Evolutionary conservation across 2,888 invertebrate genomes (phyloP).

Genomic region (Hypena proboscidalis): DNA sequence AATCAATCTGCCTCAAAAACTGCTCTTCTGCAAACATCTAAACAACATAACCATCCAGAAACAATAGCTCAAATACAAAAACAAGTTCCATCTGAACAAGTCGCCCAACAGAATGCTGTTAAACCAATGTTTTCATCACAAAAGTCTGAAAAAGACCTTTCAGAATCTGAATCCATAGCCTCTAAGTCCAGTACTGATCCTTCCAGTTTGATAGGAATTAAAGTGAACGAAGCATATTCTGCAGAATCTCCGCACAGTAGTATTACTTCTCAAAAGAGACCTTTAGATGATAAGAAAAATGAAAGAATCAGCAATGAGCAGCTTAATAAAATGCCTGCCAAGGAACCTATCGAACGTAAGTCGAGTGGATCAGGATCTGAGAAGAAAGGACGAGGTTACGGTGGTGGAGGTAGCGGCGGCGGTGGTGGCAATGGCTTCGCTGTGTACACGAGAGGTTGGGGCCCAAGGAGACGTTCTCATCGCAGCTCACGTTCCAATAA

Average conservation of each 20-base stretch:
- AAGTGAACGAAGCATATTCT: slow-evolving; percentile 57
- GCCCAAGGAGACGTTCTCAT: slow-evolving; percentile 77
- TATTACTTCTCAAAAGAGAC: slow-evolving; percentile 59
- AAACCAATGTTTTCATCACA: slow-evolving; percentile 62
- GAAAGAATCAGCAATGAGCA: slow-evolving; percentile 71
- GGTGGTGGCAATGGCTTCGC: slow-evolving; percentile 67
- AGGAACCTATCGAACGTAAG: slow-evolving; percentile 78
- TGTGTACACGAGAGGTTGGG: slow-evolving; percentile 80
- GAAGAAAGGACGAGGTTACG: slow-evolving; percentile 82
- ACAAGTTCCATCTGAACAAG: slow-evolving; percentile 54
- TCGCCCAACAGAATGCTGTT: slow-evolving; percentile 44
- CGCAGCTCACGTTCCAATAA: slow-evolving; percentile 78
- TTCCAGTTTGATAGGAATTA: slow-evolving; percentile 48
- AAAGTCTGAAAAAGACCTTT: slow-evolving; percentile 71
- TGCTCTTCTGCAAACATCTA: slow-evolving; percentile 44
- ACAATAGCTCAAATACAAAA: slow-evolving; percentile 55
- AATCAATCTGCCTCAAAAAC: slow-evolving; percentile 49
- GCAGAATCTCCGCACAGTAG: slow-evolving; percentile 58
- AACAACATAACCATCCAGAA: slow-evolving; percentile 52
- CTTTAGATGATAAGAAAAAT: slow-evolving; percentile 66
- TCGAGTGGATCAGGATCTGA: slow-evolving; percentile 78
- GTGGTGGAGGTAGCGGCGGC: slow-evolving; percentile 58
- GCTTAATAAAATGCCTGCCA: slow-evolving; percentile 74
- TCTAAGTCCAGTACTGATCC: slow-evolving; percentile 68
- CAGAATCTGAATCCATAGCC: slow-evolving; percentile 67